These are phyloP conservation scores for Actinia equina DNA, from an alignment of 64 coral and sea anemone species.

Conservation along the genomic window DNA sequence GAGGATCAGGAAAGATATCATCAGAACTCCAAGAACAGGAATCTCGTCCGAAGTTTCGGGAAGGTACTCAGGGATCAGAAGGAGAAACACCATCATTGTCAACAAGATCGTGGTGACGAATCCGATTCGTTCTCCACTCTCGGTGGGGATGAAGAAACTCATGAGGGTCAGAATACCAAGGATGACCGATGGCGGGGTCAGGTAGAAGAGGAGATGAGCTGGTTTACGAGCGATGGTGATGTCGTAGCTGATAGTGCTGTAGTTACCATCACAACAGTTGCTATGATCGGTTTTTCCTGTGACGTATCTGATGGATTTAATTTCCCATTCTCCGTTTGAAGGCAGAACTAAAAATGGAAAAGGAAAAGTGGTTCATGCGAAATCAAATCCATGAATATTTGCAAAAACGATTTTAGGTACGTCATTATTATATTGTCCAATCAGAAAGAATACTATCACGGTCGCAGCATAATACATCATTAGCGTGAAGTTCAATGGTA, in stretches of 20 bases:
- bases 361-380: too few species aligned
- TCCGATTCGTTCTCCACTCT: conserved; percentile 57
- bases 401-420: too few species aligned
- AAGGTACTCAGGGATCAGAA: conserved; percentile 32
- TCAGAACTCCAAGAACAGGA: conserved; percentile 29
- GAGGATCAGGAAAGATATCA: conserved; percentile 28
- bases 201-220: conserved; percentile 18
- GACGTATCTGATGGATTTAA: neutral
- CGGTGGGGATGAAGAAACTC: conserved; percentile 44
- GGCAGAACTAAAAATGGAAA: neutral
- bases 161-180: conserved; percentile 10
- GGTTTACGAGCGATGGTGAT: conserved; percentile 14
- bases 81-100: conserved; percentile 45
- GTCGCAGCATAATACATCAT: too few species aligned
- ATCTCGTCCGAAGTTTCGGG: conserved; percentile 30
- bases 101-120: conserved; percentile 56
- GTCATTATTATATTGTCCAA: too few species aligned
- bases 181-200: neutral
- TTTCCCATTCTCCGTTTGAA: conserved; percentile 41
- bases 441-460: too few species aligned
- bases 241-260: conserved; percentile 22
- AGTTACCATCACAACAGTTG: conserved; percentile 37
- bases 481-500: too few species aligned
- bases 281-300: conserved; percentile 21
- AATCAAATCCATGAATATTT: too few species aligned